A percentile compares a stretch with the other conserved stretches of the same genome.
These are phyloP conservation scores for Dinothrombium tinctorium DNA, from an alignment of 1,140 invertebrate species.

Conservation along the genomic window DNA sequence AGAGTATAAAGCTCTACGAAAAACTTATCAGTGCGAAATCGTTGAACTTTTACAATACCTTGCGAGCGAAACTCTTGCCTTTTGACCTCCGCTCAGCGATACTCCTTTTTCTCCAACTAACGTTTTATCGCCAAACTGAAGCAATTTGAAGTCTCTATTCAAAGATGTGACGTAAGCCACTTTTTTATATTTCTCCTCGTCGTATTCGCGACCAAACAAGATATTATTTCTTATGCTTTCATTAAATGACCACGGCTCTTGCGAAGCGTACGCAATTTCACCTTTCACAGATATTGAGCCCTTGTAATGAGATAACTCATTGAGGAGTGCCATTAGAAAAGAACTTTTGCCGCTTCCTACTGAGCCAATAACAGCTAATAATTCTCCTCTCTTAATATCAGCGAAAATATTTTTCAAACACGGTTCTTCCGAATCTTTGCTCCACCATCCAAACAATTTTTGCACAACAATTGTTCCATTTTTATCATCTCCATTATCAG, in stretches of 20 bases:
- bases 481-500: too few relatives aligned
- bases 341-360: conserved; percentile 27
- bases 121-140: conserved; percentile 46
- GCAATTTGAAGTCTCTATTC: conserved; percentile 16
- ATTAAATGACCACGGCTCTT: conserved; percentile 74
- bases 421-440: neutral
- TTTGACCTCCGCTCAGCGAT: conserved; percentile 62
- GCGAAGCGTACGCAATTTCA: conserved; percentile 60
- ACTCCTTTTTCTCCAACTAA: conserved; percentile 87
- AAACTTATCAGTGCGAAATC: conserved; percentile 20
- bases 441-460: neutral
- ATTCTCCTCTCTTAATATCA: conserved; percentile 17
- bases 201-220: conserved; percentile 45
- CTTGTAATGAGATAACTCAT: conserved; percentile 26
- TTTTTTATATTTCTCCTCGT: conserved; percentile 38
- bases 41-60: neutral
- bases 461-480: conserved; percentile 2
- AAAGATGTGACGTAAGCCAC: conserved; percentile 24
- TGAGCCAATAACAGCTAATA: conserved; percentile 24
- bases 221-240: conserved; percentile 39
- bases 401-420: conserved; percentile 16
- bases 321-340: conserved; percentile 30
- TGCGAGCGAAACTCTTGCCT: conserved; percentile 19
- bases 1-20: conserved; percentile 15
- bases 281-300: conserved; percentile 19